These are phyloP conservation scores for Ophioderma brevispina DNA, from an alignment of 35 echinoderm and acorn worm genomes.

Conservation along the genomic window DNA sequence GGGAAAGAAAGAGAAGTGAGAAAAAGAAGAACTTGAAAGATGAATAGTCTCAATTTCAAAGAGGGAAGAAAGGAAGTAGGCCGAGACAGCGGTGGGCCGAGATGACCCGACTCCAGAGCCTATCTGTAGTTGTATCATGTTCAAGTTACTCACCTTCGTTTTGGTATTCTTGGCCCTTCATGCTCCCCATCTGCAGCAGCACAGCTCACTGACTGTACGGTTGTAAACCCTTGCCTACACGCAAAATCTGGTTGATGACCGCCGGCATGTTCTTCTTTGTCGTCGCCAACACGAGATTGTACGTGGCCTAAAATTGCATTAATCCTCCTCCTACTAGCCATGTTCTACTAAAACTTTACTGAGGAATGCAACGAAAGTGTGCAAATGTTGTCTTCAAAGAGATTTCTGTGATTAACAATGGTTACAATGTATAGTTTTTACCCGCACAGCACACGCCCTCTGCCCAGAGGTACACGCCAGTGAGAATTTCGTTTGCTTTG, in stretches of 20 bases:
- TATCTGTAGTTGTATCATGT: no score
- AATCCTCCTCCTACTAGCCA: background rate
- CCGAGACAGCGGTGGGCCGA: no score
- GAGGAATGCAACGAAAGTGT: background rate
- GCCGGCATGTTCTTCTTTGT: background rate
- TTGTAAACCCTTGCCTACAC: background rate
- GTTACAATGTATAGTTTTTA: background rate
- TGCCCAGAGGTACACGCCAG: no score
- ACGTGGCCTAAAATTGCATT: background rate
- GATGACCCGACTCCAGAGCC: no score
- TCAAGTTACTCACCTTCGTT: background rate
- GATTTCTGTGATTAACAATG: background rate
- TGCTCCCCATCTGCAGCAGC: background rate
- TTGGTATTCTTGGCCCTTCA: background rate
- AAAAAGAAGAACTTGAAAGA: no score
- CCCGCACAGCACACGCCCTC: background rate
- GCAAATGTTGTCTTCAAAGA: background rate
- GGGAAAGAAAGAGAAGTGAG: no score
- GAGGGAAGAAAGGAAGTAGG: no score
- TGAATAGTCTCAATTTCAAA: no score
- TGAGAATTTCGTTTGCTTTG: background rate
- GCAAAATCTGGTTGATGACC: background rate
- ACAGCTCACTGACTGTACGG: background rate
- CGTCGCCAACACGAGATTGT: background rate
- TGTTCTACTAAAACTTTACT: background rate